Percentiles rank a stretch among this genome's conserved stretches.
Evolutionary conservation across 2,797 vertebrate species (phyloP).

Genomic region (Acipenser ruthenus): DNA sequence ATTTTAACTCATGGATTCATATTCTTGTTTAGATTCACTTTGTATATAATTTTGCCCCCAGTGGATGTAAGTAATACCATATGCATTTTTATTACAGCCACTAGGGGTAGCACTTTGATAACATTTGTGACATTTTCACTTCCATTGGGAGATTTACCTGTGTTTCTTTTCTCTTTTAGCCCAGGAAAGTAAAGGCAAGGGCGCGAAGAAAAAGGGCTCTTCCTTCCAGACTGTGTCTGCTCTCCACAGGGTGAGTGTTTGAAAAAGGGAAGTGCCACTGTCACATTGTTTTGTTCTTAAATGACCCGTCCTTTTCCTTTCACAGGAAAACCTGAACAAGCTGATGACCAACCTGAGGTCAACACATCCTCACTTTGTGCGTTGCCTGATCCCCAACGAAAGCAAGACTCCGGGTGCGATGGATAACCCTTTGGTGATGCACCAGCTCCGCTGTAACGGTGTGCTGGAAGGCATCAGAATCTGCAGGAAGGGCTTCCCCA

Average conservation of each 20-base stretch:
- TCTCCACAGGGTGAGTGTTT: constrained; percentile 48
- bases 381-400: constrained; percentile 82
- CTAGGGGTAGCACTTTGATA: too few relatives aligned
- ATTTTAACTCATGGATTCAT: too few relatives aligned
- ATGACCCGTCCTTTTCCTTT: background rate
- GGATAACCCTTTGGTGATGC: constrained; percentile 83
- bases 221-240: constrained; percentile 52
- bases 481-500: constrained; percentile 82
- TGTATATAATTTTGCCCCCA: too few relatives aligned
- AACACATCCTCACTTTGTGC: constrained; percentile 82
- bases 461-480: constrained; percentile 83
- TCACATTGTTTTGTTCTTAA: background rate
- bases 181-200: constrained; percentile 16
- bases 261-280: too few relatives aligned
- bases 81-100: too few relatives aligned
- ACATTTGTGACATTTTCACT: too few relatives aligned
- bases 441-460: constrained; percentile 82
- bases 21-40: too few relatives aligned
- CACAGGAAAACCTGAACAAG: constrained; percentile 82
- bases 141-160: background rate
- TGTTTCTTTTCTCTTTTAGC: background rate
- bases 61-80: too few relatives aligned
- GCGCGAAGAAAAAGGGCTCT: constrained; percentile 19
- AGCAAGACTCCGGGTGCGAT: constrained; percentile 74
- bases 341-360: constrained; percentile 79